Percentiles rank a stretch among this genome's conserved stretches.
Conservation (phyloP, 2,113 vertebrate genomes). For the Geococcyx californianus region DNA sequence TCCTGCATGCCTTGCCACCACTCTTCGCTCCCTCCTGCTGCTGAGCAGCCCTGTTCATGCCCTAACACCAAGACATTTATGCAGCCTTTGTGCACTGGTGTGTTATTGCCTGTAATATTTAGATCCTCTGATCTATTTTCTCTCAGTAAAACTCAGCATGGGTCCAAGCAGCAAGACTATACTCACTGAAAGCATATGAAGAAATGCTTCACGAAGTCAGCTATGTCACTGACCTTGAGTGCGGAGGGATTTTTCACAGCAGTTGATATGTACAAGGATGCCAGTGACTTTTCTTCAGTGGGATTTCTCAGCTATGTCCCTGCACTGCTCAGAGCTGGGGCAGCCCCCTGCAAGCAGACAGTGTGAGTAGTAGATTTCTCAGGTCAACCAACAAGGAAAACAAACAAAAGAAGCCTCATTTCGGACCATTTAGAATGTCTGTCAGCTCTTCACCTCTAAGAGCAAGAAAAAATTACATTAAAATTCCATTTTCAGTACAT, state of each 20-base stretch:
- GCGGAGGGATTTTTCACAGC: not conserved
- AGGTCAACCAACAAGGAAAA: not conserved
- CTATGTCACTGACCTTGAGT: not conserved
- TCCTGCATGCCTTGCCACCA: not conserved
- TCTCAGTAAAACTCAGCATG: not conserved
- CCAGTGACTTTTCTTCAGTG: not conserved
- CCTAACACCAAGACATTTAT: not conserved
- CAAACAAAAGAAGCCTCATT: not conserved
- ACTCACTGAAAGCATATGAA: not conserved
- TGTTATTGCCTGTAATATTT: not conserved
- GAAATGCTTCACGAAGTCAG: not conserved
- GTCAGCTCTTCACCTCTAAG: not conserved
- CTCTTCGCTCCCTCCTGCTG: fast-evolving
- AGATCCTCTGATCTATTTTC: not conserved
- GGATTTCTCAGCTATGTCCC: not conserved
- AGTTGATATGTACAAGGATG: not conserved
- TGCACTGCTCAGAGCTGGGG: not conserved
- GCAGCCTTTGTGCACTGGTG: not conserved
- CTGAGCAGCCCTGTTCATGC: not conserved
- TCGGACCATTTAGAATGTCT: not conserved
- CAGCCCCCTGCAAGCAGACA: not conserved
- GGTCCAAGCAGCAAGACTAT: not conserved
- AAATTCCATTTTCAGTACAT: not conserved
- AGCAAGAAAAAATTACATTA: not conserved
- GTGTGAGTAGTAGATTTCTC: not conserved